A percentile compares a stretch with the other conserved stretches of the same genome.
Conservation (phyloP, 2,797 vertebrate species). For the Hydrophis major region DNA sequence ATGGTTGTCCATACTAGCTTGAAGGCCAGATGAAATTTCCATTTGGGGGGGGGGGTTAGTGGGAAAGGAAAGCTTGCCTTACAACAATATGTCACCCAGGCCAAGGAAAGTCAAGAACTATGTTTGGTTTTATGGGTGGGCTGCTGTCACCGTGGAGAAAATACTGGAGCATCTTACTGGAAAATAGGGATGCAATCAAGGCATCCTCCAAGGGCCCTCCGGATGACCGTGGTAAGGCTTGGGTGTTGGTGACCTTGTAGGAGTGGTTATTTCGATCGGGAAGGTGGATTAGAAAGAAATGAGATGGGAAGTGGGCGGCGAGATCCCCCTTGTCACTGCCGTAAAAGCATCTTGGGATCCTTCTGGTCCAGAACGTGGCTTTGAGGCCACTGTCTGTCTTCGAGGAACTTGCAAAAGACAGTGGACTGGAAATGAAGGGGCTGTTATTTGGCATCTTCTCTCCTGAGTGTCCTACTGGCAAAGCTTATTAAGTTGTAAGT, state of each 20-base stretch:
- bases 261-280: not conserved
- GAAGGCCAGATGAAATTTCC: not conserved
- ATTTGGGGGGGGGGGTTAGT: not conserved
- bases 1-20: not conserved
- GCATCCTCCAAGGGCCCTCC: not conserved
- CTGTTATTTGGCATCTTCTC: constrained; percentile 16
- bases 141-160: constrained; percentile 7
- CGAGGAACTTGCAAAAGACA: not conserved
- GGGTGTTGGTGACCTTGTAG: not conserved
- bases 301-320: not conserved
- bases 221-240: not conserved
- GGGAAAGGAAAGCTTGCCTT: not conserved
- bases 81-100: not conserved
- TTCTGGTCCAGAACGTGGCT: not conserved
- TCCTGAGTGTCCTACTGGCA: not conserved
- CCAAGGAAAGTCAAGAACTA: not conserved
- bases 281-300: not conserved
- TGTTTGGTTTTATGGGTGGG: not conserved
- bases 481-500: not conserved
- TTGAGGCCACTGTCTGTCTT: not conserved
- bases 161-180: not conserved
- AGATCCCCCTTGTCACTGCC: not conserved
- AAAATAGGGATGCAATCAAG: not conserved
- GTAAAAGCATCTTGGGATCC: not conserved
- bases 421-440: not conserved